Evolutionary conservation across 2,888 invertebrate species (phyloP), one percentile per base, ranked within the genome.

Genomic region (Micoletzkya japonica): DNA sequence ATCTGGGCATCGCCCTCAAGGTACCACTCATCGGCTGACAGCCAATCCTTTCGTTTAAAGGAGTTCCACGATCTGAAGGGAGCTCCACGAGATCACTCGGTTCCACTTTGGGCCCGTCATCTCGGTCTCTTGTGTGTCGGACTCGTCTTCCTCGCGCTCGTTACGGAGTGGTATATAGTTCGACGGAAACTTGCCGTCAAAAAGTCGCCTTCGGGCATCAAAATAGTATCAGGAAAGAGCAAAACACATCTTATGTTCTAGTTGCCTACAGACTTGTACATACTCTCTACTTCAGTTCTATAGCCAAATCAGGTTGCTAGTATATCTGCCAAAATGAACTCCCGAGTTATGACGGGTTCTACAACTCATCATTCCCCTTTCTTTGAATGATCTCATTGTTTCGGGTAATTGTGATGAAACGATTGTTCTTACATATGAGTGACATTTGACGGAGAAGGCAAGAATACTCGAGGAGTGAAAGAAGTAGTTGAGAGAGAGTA

Each of bases 261-360:
- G 26, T 60, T 30, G n/a, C n/a, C n/a, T n/a, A n/a, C n/a, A n/a
- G n/a, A n/a, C n/a, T n/a, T n/a, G n/a, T n/a, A n/a, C n/a, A n/a
- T n/a, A n/a, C n/a, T n/a, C n/a, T n/a, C n/a, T n/a, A n/a, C n/a
- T 52, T 14, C 28, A 87, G 74, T 6, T 84, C 85, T 20, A 74
- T 91, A 85, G 92, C 91, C 87, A 76, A 90, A 1, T 91, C 91
- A n/a, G n/a, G n/a, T n/a, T n/a, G n/a, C n/a, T n/a, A n/a, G n/a
- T n/a, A n/a, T n/a, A n/a, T n/a, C n/a, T n/a, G n/a, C n/a, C n/a
- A n/a, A n/a, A n/a, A n/a, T n/a, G n/a, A n/a, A n/a, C n/a, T n/a
- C n/a, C n/a, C n/a, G n/a, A n/a, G n/a, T n/a, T n/a, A n/a, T n/a
- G n/a, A n/a, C n/a, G n/a, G n/a, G n/a, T n/a, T n/a, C n/a, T n/a